These are phyloP conservation scores for Myotis yumanensis DNA, from an alignment of 2,113 vertebrate genomes.

Conservation along the genomic window DNA sequence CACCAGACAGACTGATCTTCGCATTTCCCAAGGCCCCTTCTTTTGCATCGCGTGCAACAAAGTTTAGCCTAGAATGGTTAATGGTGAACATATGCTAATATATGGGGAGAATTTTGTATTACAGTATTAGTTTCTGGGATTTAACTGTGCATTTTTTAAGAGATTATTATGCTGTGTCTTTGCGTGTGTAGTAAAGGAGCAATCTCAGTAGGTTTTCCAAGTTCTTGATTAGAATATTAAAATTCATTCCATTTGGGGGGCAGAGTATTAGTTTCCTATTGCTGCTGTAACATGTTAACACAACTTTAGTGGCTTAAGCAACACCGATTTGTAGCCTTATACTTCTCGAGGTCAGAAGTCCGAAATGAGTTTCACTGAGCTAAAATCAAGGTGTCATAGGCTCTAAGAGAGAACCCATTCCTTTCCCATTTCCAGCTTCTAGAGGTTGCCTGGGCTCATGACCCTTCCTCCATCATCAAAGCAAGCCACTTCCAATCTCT, in stretches of 20 bases:
- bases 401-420: background rate
- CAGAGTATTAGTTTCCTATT: background rate
- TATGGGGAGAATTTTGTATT: background rate
- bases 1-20: background rate
- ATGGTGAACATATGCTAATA: background rate
- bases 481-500: background rate
- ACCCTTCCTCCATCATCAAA: background rate
- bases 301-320: background rate
- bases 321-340: background rate
- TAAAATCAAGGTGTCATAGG: background rate
- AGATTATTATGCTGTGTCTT: background rate
- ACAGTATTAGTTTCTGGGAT: background rate
- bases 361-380: background rate
- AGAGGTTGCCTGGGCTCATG: background rate
- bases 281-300: background rate
- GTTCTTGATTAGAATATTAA: slow-evolving; percentile 2
- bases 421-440: background rate
- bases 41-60: background rate
- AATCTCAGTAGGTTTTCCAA: background rate
- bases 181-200: background rate
- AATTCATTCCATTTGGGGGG: background rate
- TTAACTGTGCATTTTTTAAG: background rate
- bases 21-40: background rate
- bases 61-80: background rate
- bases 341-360: background rate